Conservation (phyloP, 2,888 invertebrate species). For the Morpho helenor region DNA sequence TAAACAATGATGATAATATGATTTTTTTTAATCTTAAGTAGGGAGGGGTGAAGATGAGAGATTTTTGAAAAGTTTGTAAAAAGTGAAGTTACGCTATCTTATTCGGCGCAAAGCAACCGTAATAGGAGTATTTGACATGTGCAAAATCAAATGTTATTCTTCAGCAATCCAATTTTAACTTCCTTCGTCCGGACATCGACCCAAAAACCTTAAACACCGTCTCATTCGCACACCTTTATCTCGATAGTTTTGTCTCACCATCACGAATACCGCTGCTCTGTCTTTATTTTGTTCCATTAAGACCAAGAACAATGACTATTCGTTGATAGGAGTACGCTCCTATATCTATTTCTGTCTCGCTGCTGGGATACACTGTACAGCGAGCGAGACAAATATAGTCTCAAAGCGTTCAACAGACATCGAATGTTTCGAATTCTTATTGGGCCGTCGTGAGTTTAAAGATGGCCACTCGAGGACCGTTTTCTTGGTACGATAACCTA, state of each 20-base stretch:
- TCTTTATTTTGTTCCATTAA: slow-evolving; percentile 78
- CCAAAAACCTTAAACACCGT: slow-evolving; percentile 66
- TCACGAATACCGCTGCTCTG: slow-evolving; percentile 78
- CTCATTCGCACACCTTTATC: slow-evolving; percentile 47
- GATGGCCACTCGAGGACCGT: slow-evolving; percentile 73
- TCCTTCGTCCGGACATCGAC: slow-evolving; percentile 75
- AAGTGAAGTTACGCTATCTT: background rate
- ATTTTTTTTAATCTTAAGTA: no score
- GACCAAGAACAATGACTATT: slow-evolving; percentile 76
- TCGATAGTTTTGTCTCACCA: slow-evolving; percentile 61
- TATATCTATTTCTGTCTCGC: slow-evolving; percentile 62
- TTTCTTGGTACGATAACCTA: slow-evolving; percentile 76
- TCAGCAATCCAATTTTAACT: slow-evolving; percentile 69
- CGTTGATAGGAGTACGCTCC: slow-evolving; percentile 55
- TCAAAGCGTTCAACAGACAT: slow-evolving; percentile 36
- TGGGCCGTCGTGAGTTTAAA: slow-evolving; percentile 69
- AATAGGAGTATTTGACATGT: slow-evolving; percentile 26
- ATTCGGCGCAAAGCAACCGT: background rate
- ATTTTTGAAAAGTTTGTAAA: no score
- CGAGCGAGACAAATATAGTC: slow-evolving; percentile 55
- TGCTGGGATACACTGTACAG: slow-evolving; percentile 24
- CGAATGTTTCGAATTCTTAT: slow-evolving; percentile 72
- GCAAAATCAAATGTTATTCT: slow-evolving; percentile 56
- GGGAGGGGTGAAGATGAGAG: no score
- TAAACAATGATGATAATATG: no score